These are phyloP conservation scores for Syngnathus scovelli DNA, from an alignment of 2,113 vertebrate species.

Conservation along the genomic window DNA sequence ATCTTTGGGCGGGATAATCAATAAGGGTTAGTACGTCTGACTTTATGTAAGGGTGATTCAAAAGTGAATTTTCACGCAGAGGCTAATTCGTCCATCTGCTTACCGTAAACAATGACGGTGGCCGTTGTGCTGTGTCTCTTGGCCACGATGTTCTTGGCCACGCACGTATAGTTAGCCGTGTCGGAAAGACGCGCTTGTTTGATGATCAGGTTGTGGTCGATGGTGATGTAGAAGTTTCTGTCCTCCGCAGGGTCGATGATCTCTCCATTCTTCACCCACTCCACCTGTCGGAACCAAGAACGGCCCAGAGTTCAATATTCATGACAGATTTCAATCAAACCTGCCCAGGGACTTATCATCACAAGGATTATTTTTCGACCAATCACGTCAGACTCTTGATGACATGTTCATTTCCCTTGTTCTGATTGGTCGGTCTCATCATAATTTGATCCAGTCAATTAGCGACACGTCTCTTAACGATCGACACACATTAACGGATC, in stretches of 20 bases:
- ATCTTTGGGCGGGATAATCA: neutral
- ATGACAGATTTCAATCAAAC: neutral
- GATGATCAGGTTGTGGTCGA: constrained; percentile 95
- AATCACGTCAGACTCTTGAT: neutral
- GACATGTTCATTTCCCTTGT: neutral
- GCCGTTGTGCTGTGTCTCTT: constrained; percentile 89
- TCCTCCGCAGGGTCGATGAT: constrained; percentile 89
- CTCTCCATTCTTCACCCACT: constrained; percentile 93
- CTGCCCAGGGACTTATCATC: no score
- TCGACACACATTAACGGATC: neutral
- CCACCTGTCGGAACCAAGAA: constrained; percentile 71
- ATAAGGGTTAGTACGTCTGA: neutral
- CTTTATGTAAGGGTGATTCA: neutral
- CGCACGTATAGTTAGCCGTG: constrained; percentile 92
- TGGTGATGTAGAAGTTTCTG: constrained; percentile 93
- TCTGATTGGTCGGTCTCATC: neutral
- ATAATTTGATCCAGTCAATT: neutral
- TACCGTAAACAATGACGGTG: constrained; percentile 90
- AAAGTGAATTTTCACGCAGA: neutral
- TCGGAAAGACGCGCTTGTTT: constrained; percentile 94
- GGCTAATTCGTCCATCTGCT: constrained; percentile 25
- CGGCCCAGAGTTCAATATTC: neutral
- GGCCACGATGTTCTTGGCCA: constrained; percentile 94
- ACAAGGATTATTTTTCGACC: no score
- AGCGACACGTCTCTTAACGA: neutral